Percentiles rank a stretch among this genome's conserved stretches.
phyloP scores from a whole-genome alignment of 1,140 invertebrate genomes.

The Diprion similis region DNA sequence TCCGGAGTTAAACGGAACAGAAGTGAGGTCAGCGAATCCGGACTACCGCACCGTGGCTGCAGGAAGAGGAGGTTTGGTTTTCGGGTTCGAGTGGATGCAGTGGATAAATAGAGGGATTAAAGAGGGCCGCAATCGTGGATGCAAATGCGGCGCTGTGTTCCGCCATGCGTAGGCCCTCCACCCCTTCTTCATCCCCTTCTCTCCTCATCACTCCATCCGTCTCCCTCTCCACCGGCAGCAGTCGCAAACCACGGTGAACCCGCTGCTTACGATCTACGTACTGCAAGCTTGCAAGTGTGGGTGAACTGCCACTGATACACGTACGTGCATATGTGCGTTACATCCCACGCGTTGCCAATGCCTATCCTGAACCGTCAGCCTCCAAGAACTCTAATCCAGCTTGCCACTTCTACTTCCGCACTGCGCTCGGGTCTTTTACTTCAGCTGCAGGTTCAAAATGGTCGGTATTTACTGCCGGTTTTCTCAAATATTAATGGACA shows the following conservation, averaged over 20 bases:
- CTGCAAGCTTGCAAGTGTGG: no score
- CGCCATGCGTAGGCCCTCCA: neutral
- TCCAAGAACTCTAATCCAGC: neutral
- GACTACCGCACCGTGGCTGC: neutral
- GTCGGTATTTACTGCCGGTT: no score
- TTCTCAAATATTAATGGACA: no score
- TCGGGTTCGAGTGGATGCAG: neutral
- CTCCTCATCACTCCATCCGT: no score
- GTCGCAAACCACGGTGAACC: no score
- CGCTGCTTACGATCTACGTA: no score
- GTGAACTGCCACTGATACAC: no score
- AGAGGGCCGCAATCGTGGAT: neutral
- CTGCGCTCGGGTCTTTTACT: no score
- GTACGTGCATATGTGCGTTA: no score
- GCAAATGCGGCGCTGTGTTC: neutral
- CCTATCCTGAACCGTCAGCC: neutral
- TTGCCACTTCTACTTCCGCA: neutral
- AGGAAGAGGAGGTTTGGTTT: neutral
- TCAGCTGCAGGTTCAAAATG: no score
- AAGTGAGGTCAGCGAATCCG: neutral
- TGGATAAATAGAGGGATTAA: conserved; percentile 5
- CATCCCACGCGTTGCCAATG: neutral
- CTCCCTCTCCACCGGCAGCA: no score
- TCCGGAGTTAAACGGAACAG: neutral
- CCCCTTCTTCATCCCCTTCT: no score